Conservation (phyloP, 2,888 invertebrate species). For the Drosophila setosimentum region DNA sequence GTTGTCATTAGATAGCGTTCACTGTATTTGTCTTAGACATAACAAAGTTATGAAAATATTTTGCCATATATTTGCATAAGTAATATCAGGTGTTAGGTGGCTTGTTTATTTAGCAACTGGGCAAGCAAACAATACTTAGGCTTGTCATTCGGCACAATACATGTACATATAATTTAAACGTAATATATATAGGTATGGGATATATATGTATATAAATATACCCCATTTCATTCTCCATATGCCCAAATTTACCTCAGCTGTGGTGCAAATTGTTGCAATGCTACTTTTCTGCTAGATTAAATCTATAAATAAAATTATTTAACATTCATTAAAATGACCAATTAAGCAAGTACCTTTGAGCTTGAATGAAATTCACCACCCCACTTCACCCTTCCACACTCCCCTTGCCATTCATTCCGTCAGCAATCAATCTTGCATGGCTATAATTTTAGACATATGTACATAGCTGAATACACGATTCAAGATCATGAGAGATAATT, state of each 20-base stretch:
- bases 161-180: background rate
- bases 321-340: slow-evolving; percentile 32
- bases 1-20: background rate
- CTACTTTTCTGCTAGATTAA: slow-evolving; percentile 6
- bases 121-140: background rate
- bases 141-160: background rate
- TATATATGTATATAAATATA: background rate
- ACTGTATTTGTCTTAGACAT: slow-evolving; percentile 1
- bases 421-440: slow-evolving; percentile 41
- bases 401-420: background rate
- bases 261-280: background rate
- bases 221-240: background rate
- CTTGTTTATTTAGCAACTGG: slow-evolving; percentile 24
- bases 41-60: background rate
- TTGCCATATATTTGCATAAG: slow-evolving; percentile 19
- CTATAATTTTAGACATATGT: slow-evolving; percentile 34
- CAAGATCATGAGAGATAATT: slow-evolving; percentile 54
- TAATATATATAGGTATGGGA: background rate
- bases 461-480: slow-evolving; percentile 32
- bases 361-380: background rate
- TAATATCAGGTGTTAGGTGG: slow-evolving; percentile 30
- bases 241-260: background rate
- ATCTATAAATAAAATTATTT: slow-evolving; percentile 17
- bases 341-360: slow-evolving; percentile 32
- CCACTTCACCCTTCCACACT: background rate